Evolutionary conservation across 2,888 invertebrate genomes (phyloP).

Genomic region (Drosophila koepferae): DNA sequence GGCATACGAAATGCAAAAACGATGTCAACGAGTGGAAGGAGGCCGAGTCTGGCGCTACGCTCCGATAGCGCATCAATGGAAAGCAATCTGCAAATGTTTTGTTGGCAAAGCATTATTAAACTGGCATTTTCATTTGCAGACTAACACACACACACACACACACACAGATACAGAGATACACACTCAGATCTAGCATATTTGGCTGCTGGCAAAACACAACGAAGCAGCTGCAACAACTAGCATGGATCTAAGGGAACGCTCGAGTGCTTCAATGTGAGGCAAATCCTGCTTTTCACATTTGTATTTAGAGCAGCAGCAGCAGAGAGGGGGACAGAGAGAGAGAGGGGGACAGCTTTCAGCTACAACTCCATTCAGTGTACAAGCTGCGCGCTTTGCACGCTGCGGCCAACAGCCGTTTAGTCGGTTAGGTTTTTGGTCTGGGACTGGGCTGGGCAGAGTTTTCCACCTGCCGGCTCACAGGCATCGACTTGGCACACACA

Average conservation of each 20-base stretch:
- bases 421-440: slow-evolving; percentile 21
- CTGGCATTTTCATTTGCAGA: slow-evolving; percentile 74
- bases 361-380: not conserved
- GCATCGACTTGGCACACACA: slow-evolving; percentile 23
- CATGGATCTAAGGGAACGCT: slow-evolving; percentile 27
- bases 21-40: slow-evolving; percentile 9
- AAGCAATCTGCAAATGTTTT: slow-evolving; percentile 78
- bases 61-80: slow-evolving; percentile 63
- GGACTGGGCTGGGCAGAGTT: slow-evolving; percentile 11
- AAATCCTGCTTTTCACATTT: slow-evolving; percentile 65
- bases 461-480: slow-evolving; percentile 25
- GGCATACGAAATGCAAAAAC: slow-evolving; percentile 28
- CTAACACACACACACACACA: slow-evolving; percentile 17
- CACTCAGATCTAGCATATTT: slow-evolving; percentile 45
- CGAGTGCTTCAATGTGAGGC: slow-evolving; percentile 46
- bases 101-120: slow-evolving; percentile 74
- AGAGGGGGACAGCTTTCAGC: not conserved
- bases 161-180: slow-evolving; percentile 5
- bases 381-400: slow-evolving; percentile 27
- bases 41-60: slow-evolving; percentile 25
- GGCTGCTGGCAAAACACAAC: slow-evolving; percentile 43
- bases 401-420: slow-evolving; percentile 49
- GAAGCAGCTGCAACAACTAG: slow-evolving; percentile 27
- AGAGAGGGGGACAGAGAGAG: not conserved
- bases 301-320: slow-evolving; percentile 59